These are phyloP conservation scores for Actinopyga echinites DNA, from an alignment of 53 echinoderm and acorn worm species.

Conservation along the genomic window DNA sequence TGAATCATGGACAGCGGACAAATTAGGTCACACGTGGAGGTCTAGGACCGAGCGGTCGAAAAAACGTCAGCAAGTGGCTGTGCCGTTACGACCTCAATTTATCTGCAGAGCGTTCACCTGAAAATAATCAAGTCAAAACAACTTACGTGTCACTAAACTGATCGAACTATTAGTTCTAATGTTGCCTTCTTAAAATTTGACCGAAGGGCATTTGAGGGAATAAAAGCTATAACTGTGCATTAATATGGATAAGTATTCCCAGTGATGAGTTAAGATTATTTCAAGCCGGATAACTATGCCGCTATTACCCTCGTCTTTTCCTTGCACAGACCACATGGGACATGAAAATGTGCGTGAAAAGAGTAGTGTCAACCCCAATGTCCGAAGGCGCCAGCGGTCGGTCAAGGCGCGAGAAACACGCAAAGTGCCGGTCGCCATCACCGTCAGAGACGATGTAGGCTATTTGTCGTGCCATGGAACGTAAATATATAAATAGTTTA, in stretches of 20 bases:
- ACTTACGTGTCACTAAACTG: neutral
- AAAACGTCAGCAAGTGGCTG: neutral
- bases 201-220: constrained; percentile 18
- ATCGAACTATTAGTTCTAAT: too few species aligned
- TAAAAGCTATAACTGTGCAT: neutral
- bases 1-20: too few species aligned
- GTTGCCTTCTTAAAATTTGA: neutral
- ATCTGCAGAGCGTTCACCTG: neutral
- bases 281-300: constrained; percentile 7
- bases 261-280: constrained; percentile 26
- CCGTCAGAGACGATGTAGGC: neutral
- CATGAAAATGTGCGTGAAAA: constrained; percentile 5
- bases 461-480: neutral
- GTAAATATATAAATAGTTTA: constrained; percentile 20
- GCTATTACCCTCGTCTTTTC: neutral
- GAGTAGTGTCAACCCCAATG: constrained; percentile 3
- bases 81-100: neutral
- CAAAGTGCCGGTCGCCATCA: neutral
- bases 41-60: constrained; percentile 29
- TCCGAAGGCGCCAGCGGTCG: constrained; percentile 27
- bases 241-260: constrained; percentile 32
- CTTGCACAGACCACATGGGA: constrained; percentile 20
- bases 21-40: constrained; percentile 8
- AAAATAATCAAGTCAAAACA: neutral
- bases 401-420: neutral